Percentiles rank a stretch among this genome's conserved stretches.
Evolutionary conservation across 2,797 vertebrate genomes (phyloP).

Genomic region (Poecilia picta): DNA sequence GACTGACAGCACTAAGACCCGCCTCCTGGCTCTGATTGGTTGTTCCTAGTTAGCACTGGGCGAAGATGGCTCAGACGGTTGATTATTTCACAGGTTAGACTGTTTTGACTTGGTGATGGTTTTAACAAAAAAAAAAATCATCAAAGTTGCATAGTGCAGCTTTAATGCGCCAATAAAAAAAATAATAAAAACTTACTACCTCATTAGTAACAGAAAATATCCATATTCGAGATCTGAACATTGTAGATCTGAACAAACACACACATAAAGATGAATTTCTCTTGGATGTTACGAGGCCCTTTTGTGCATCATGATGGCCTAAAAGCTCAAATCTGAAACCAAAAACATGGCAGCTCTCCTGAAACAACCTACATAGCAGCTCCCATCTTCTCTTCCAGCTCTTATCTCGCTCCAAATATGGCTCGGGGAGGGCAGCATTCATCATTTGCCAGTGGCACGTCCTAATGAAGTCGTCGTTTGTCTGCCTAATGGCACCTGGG

Average conservation of each 20-base stretch:
- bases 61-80: too few species aligned
- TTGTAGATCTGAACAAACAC: background rate
- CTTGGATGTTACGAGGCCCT: constrained; percentile 35
- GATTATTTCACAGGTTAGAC: too few species aligned
- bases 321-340: constrained; percentile 44
- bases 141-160: too few species aligned
- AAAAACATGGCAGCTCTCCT: constrained; percentile 42
- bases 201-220: too few species aligned
- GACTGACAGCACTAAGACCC: too few species aligned
- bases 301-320: constrained; percentile 5
- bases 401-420: constrained; percentile 69
- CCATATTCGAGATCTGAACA: constrained; percentile 11
- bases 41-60: too few species aligned
- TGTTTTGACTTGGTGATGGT: too few species aligned
- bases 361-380: constrained; percentile 58
- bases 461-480: constrained; percentile 81
- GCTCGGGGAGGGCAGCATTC: constrained; percentile 68
- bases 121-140: too few species aligned
- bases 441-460: constrained; percentile 74
- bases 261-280: constrained; percentile 1
- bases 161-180: too few species aligned
- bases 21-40: too few species aligned
- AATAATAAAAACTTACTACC: background rate
- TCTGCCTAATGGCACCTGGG: constrained; percentile 81
- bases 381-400: constrained; percentile 46